These are phyloP conservation scores for Psammodynastes pulverulentus DNA, from an alignment of 2,113 vertebrate genomes.

Conservation along the genomic window DNA sequence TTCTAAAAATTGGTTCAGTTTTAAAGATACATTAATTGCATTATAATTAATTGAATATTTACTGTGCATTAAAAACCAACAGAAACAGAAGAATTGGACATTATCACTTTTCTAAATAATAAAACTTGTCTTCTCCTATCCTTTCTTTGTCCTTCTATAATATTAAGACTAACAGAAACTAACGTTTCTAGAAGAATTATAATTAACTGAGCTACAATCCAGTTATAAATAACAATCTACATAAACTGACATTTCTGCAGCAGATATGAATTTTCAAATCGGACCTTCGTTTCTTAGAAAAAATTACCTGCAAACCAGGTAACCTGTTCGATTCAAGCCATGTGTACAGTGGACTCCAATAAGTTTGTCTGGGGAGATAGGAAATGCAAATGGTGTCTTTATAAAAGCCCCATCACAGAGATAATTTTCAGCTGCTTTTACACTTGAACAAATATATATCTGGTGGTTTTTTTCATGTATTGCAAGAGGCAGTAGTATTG, in stretches of 20 bases:
- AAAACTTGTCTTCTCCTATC: neutral
- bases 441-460: neutral
- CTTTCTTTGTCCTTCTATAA: neutral
- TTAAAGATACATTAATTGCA: neutral
- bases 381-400: fast-evolving
- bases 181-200: neutral
- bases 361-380: slow-evolving; percentile 78
- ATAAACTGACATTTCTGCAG: neutral
- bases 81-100: neutral
- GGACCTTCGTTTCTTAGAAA: neutral
- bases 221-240: neutral
- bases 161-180: neutral
- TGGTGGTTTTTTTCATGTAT: neutral
- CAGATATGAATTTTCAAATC: no score
- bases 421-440: neutral
- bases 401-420: neutral
- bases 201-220: neutral
- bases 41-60: neutral
- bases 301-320: slow-evolving; percentile 88
- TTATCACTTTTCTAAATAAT: neutral
- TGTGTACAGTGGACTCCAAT: slow-evolving; percentile 94
- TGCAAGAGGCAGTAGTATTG: neutral
- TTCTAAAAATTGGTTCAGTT: neutral
- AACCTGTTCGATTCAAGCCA: slow-evolving; percentile 90
- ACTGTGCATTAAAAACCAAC: neutral